phyloP scores from a whole-genome alignment of 2,113 vertebrate genomes.

The cattle (Bos taurus) region DNA sequence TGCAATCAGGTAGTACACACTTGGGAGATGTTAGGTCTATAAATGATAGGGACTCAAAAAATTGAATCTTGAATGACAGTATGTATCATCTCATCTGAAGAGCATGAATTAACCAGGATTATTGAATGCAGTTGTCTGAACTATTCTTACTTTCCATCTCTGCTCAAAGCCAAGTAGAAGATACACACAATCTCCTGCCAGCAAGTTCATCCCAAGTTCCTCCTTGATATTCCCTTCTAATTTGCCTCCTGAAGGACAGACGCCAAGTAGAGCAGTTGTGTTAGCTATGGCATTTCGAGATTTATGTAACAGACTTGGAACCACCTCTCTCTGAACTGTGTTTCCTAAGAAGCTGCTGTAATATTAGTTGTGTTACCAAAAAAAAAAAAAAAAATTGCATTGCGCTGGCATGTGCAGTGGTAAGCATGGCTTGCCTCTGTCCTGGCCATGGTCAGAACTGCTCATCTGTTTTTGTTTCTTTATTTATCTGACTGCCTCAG shows the following conservation, averaged over 20 bases:
- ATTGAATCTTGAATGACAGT: neutral
- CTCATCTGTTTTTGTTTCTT: neutral
- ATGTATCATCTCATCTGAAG: neutral
- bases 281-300: neutral
- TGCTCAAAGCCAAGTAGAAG: conserved; percentile 42
- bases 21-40: neutral
- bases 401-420: fast-evolving
- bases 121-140: neutral
- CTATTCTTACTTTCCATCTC: conserved; percentile 26
- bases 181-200: neutral
- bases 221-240: neutral
- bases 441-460: neutral
- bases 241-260: neutral
- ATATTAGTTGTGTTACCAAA: neutral
- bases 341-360: conserved; percentile 8
- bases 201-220: neutral
- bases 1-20: neutral
- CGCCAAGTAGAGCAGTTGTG: neutral
- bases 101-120: neutral
- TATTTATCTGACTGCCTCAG: neutral
- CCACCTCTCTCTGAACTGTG: neutral
- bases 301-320: neutral
- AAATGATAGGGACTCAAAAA: neutral
- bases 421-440: neutral
- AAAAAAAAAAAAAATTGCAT: neutral